Evolutionary conservation across 2,797 vertebrate genomes (phyloP).

Genomic region (Amazonetta brasiliensis): DNA sequence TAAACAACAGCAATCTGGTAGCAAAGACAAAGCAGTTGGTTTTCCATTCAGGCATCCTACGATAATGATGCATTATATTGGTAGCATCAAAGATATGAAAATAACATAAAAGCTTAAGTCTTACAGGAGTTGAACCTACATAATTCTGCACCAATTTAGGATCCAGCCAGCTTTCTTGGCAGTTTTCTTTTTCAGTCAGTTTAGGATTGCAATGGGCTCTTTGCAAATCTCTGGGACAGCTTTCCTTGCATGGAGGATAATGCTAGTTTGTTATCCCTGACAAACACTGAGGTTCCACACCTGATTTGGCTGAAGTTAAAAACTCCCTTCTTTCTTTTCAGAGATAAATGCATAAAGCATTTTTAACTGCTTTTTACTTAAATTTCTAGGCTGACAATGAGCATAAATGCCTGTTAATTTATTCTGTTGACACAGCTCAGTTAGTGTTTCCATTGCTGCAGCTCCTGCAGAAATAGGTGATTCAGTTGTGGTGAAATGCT

Average conservation of each 20-base stretch:
- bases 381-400: background rate
- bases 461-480: background rate
- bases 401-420: background rate
- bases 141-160: background rate
- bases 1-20: background rate
- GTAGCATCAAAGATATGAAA: background rate
- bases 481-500: background rate
- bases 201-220: background rate
- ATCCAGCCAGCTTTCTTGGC: background rate
- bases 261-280: background rate
- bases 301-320: background rate
- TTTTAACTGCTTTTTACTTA: background rate
- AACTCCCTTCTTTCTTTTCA: background rate
- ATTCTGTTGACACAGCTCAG: background rate
- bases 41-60: background rate
- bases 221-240: background rate
- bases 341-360: background rate
- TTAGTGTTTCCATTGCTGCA: background rate
- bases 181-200: background rate
- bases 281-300: rapidly evolving
- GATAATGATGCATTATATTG: background rate
- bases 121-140: background rate
- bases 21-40: background rate
- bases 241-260: background rate
- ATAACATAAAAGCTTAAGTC: background rate